These are phyloP conservation scores for Polyergus mexicanus DNA, from an alignment of 1,140 invertebrate genomes.

Conservation along the genomic window DNA sequence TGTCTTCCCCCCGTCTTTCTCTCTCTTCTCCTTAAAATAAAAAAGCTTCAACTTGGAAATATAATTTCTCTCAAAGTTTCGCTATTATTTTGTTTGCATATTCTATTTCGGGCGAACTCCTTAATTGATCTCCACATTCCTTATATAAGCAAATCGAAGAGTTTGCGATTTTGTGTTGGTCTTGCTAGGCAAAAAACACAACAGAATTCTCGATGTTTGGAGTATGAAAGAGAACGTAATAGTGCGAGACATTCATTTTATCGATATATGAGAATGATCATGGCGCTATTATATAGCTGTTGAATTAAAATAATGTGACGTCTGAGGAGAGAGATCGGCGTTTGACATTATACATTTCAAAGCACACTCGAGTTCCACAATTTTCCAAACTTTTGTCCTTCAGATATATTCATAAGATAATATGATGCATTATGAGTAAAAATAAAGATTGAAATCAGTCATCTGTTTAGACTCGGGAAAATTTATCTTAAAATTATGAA, in stretches of 20 bases:
- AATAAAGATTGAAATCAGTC: background rate
- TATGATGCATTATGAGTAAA: background rate
- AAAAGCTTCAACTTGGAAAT: background rate
- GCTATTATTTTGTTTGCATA: background rate
- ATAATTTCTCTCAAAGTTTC: background rate
- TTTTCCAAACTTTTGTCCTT: constrained; percentile 10
- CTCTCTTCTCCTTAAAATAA: background rate
- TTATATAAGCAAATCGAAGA: background rate
- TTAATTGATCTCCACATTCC: background rate
- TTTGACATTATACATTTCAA: background rate
- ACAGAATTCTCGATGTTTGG: constrained; percentile 15
- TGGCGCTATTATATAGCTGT: background rate
- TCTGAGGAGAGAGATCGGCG: background rate
- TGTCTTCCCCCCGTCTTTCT: background rate
- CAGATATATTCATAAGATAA: background rate
- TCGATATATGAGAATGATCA: constrained; percentile 17
- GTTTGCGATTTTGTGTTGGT: background rate
- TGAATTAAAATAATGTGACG: background rate
- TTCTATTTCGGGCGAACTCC: constrained; percentile 22
- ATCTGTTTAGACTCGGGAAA: constrained; percentile 12
- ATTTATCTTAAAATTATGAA: constrained; percentile 28
- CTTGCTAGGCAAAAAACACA: background rate
- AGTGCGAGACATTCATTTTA: constrained; percentile 35
- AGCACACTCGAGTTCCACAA: background rate
- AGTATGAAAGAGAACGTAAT: constrained; percentile 33